Evolutionary conservation across 1,140 invertebrate genomes (phyloP).

Genomic region (Trachelipus rathkii): DNA sequence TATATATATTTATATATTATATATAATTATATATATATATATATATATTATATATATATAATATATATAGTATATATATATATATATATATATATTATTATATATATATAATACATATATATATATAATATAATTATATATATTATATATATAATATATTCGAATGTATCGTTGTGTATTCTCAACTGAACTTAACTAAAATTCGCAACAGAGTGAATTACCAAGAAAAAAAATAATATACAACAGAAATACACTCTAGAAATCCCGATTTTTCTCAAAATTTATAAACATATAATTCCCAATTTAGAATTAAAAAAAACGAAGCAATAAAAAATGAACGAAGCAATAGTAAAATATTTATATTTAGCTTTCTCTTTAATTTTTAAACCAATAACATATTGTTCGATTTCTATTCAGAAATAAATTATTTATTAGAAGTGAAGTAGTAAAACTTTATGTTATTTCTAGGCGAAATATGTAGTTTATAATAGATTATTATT

Average conservation of each 20-base stretch:
- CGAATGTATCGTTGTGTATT: background rate
- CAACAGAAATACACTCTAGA: background rate
- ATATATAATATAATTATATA: background rate
- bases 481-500: background rate
- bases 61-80: constrained; percentile 15
- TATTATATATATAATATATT: background rate
- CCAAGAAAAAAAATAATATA: background rate
- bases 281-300: too few species aligned
- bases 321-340: background rate
- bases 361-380: background rate
- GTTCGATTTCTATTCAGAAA: background rate
- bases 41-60: constrained; percentile 15
- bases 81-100: background rate
- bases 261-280: background rate
- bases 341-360: background rate
- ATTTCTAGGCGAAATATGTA: background rate
- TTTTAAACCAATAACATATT: background rate
- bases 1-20: background rate
- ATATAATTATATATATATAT: constrained; percentile 10
- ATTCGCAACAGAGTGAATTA: background rate
- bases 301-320: too few species aligned
- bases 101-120: background rate
- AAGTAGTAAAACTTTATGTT: background rate
- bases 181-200: background rate
- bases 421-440: too few species aligned